Evolutionary conservation across 2,888 invertebrate species (phyloP).

Genomic region (Epistrophe grossulariae): DNA sequence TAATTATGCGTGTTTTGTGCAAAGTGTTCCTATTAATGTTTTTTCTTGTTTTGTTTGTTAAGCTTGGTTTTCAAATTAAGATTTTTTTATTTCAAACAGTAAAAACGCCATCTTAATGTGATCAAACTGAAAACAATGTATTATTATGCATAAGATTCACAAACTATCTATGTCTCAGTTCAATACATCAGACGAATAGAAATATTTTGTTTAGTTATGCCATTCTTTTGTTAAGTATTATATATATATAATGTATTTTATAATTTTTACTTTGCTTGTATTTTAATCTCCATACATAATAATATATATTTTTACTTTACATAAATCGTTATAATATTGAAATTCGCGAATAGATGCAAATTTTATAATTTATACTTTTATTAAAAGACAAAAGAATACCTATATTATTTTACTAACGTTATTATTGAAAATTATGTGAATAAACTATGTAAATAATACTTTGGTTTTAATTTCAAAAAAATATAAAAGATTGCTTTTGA

Average conservation of each 20-base stretch:
- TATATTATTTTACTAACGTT: constrained; percentile 2
- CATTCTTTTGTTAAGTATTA: constrained; percentile 29
- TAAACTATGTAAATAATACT: constrained; percentile 10
- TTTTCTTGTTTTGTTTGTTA: constrained; percentile 15
- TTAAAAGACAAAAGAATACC: neutral
- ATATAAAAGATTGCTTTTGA: too few relatives aligned
- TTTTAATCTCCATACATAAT: constrained; percentile 4
- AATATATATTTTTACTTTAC: neutral
- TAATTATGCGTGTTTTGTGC: constrained; percentile 28
- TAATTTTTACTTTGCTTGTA: neutral
- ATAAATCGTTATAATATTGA: neutral
- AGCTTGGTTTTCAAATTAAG: neutral
- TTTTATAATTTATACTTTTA: constrained; percentile 3
- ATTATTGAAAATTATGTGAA: constrained; percentile 2
- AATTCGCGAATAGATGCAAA: neutral
- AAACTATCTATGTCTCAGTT: constrained; percentile 37
- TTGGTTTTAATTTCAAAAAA: neutral
- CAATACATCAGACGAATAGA: constrained; percentile 13
- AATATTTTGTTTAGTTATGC: constrained; percentile 23
- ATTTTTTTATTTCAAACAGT: constrained; percentile 6
- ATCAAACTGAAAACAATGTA: constrained; percentile 72
- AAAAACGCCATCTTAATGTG: constrained; percentile 62
- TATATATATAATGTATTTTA: constrained; percentile 16
- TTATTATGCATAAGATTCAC: constrained; percentile 65
- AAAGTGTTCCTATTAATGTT: constrained; percentile 33